Evolutionary conservation across 2,113 vertebrate species (phyloP), one percentile per base, ranked within the genome.

Genomic region (Zingel zingel): DNA sequence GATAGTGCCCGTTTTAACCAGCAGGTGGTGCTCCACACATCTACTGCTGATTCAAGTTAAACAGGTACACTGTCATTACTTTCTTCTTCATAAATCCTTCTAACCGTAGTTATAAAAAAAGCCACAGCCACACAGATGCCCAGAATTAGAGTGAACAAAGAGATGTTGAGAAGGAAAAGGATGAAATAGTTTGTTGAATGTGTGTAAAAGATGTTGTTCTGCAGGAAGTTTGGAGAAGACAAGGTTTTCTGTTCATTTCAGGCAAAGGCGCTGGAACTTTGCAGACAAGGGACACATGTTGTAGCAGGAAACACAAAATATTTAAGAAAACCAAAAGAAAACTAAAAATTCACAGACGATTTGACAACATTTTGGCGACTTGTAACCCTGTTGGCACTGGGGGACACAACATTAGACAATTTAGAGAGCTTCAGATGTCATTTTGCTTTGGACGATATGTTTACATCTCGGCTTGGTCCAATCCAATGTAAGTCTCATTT

Each of bases 301-400:
- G 65, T 43, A 79, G 72, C 48, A 8, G 63, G 69, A 76, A 71
- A 83, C 33, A 68, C 27, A 72, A 78, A 56, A 57, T 13, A 70
- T 47, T 81, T 39, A 69, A 74, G 18, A 79, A 79, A 71, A 62
- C 6, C 21, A 83, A 79, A 75, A 50, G 19, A 47, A 70, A 90
- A 75, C 39, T 2, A 39, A 39, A 39, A 43, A 43, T 11, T 90
- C 82, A 89, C 87, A 83, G 73, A 91, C 56, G 2, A 77, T 73
- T 73, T 33, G 54, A 91, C 89, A 65, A 92, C 86, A 88, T 74
- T 88, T 88, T 86, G 83, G 83, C 21, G 50, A 87, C 73, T 72
- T 74, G 78, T 86, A 81, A 92, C 86, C 89, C 87, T 84, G 84
- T 82, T 82, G 79, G 76, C 79, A 81, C 61, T 83, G n/a, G 36